Evolutionary conservation across 2,888 invertebrate genomes (phyloP).

Genomic region (Chironomus tentans): DNA sequence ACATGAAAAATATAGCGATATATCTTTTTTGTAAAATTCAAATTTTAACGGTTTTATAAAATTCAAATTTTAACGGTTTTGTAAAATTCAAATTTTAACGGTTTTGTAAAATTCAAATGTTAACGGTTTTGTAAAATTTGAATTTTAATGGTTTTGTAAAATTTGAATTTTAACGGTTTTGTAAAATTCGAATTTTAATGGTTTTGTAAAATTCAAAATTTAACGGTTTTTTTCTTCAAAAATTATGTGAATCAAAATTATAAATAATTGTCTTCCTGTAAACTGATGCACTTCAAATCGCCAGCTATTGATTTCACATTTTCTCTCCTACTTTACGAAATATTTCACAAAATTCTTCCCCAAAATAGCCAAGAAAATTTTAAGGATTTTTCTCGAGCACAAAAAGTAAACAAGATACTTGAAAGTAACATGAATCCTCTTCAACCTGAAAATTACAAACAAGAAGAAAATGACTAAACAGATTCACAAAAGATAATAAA

Average conservation of each 20-base stretch:
- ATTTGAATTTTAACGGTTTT: too few species aligned
- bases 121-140: not conserved
- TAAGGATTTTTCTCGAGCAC: not conserved
- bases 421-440: not conserved
- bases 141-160: too few species aligned
- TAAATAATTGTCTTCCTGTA: too few species aligned
- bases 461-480: not conserved
- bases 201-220: too few species aligned
- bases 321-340: not conserved
- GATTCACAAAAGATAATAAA: not conserved
- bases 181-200: too few species aligned
- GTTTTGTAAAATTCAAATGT: not conserved
- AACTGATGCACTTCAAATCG: too few species aligned
- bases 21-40: too few species aligned
- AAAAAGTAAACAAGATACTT: conserved; percentile 2
- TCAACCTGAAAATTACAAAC: not conserved
- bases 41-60: too few species aligned
- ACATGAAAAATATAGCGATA: too few species aligned
- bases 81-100: not conserved
- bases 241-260: too few species aligned
- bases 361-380: not conserved
- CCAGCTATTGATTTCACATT: too few species aligned
- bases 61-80: too few species aligned
- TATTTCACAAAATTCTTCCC: not conserved
- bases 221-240: not conserved